Evolutionary conservation across 2,113 vertebrate genomes (phyloP), one percentile per base, ranked within the genome.

Genomic region (Psittacara wagleri): DNA sequence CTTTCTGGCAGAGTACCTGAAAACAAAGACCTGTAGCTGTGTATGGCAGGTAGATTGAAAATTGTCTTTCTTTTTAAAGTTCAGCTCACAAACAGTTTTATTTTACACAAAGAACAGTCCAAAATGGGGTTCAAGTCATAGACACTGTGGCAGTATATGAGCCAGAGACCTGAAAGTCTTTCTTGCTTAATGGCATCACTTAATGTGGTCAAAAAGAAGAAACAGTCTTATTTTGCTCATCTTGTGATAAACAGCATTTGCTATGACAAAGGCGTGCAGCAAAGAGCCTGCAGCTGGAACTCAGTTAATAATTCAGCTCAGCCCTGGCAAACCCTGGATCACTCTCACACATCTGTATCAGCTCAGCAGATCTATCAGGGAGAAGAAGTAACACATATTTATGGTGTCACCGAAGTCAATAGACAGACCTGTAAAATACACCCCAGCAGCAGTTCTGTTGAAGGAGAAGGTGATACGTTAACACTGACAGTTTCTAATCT

Each of bases 401-500:
- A 95, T 87, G 77, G 86, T 91, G 92, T 82, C 95, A 86, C 81
- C 0, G 0, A 84, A 96, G 94, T 91, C 88, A 95, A 83, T 74
- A 94, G 92, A 79, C 74, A 94, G 77, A 80, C 37, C 54, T 86
- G 81, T 96, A 91, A 97, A 97, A 92, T 41, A 92, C 37, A 92
- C n/a, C 54, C 37, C 3, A 6, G 80, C 62, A 96, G 77, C 83
- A 82, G 74, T 73, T 92, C 83, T 73, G 78, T 44, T 92, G 88
- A 94, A 94, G 95, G 93, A 95, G 81, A 83, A 88, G 78, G 90
- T 57, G 87, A n/a, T 96, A 83, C 7, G 67, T 96, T 96, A 89
- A 90, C 83, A 87, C 4, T 4, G 20, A 84, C 16, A 1, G 48
- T 84, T 96, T 94, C 94, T 94, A 92, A 95, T 91, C 92, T 75